Base-by-base conservation (phyloP, 2,888 invertebrate genomes). In the Cylloceria caligata region DNA sequence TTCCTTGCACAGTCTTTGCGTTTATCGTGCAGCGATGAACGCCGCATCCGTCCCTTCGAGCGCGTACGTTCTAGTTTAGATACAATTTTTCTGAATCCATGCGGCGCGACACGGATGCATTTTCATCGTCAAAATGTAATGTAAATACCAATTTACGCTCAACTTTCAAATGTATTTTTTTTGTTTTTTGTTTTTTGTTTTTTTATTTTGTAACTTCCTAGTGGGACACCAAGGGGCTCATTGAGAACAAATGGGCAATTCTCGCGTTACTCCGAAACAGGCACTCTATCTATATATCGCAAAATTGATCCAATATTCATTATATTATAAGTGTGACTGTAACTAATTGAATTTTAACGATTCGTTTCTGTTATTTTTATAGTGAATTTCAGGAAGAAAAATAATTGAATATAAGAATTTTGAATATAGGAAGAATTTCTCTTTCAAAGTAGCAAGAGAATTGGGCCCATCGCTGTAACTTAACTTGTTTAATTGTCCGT, bases 41-140 rank as follows among this genome's bases (percentile, higher is more conserved):
- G 34, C 34, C 60, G 60, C 30, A 60, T 60, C 60, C 64, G 64
- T 64, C 64, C 64, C 39, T 64, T 64, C 60, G 60, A 60, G 19
- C 60, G 60, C 36, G 19, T 36, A 60, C 5, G 34, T 34, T 34
- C 19, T 16, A 60, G 34, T 60, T 60, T n/a, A 60, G 16, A 60
- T 19, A 16, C 6, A 34, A 60, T 60, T 34, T 60, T 60, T 34
- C 13, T 57, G 27, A 60, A 57, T n/a, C 13, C 6, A 57, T 5
- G 16, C 36, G 60, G 60, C 19, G 60, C 60, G 36, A 60, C 30
- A 16, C 6, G 30, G 30, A 34, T 34, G 30, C 57, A 16, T 16
- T 0, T 16, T 36, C 60, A 60, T 60, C 34, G 16, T 60, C n/a
- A 36, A 60, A 60, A 34, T 60, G 60, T 60, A 60, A 60, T 60